Evolutionary conservation across 2,113 vertebrate species (phyloP), one percentile per base, ranked within the genome.

Genomic region (Alexandromys fortis): DNA sequence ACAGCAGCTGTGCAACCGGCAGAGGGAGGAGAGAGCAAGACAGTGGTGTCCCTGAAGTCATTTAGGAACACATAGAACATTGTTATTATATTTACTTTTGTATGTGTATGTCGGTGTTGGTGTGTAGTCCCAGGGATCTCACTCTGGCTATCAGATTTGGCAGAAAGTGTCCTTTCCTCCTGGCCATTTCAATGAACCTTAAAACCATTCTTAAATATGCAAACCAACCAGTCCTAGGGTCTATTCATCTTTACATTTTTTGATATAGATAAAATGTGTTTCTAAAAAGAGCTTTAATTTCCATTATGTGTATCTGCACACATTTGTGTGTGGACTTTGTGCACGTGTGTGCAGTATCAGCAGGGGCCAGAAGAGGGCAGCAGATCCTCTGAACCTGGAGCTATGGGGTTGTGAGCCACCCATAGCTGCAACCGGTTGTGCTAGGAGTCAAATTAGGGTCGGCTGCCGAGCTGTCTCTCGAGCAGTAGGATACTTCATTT

Each of bases 221-320:
- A 72, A 91, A 86, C 52, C 42, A 72, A 90, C 42, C 28, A 92
- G 35, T 21, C 26, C 35, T 77, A 76, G 7, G 89, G 61, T 58
- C 21, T 5, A 83, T 10, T 94, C 63, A 90, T 42, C 42, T 90
- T 94, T 93, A 67, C 47, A 82, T 75, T 89, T 61, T 94, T 78
- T 58, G 67, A 70, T 89, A 55, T 3, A 79, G 38, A 94, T 14
- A 63, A 3, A 67, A 47, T 11, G 42, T 1, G 81, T 91, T 86
- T 47, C 33, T 45, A 30, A 38, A 73, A 83, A 63, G 22, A 10
- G 24, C 63, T 85, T 85, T 19, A 42, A 65, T 65, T 85, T 63
- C 30, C 58, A 30, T 61, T 19, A 45, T 85, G 58, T 30, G n/a
- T 42, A 17, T 11, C 10, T 28, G 55, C 22, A 42, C 16, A 1